These are phyloP conservation scores for Ibidorhyncha struthersii DNA, from an alignment of 2,113 vertebrate species.

Conservation along the genomic window DNA sequence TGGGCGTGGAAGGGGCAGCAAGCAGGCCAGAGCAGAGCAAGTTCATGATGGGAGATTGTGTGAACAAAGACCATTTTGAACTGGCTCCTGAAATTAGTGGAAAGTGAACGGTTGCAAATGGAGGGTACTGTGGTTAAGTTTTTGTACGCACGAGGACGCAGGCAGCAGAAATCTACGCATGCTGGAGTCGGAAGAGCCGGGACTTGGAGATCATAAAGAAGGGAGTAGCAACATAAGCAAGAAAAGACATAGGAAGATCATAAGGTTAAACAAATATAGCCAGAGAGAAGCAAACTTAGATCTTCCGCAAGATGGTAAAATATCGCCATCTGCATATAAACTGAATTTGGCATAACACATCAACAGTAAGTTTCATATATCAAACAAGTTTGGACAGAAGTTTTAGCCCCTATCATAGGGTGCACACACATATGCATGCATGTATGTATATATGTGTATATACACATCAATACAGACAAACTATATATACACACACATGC, in stretches of 20 bases:
- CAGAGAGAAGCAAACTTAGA: neutral
- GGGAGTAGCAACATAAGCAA: neutral
- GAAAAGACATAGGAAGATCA: neutral
- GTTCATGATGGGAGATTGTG: neutral
- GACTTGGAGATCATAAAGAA: neutral
- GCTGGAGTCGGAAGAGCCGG: neutral
- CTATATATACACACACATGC: neutral
- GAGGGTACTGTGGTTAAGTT: neutral
- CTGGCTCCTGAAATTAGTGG: neutral
- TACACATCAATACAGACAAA: neutral
- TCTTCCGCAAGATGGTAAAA: neutral
- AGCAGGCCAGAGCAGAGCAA: neutral
- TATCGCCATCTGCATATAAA: neutral
- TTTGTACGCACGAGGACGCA: neutral
- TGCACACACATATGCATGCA: neutral
- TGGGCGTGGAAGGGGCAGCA: neutral
- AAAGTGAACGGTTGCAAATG: neutral
- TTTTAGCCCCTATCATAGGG: neutral
- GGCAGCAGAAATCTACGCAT: slow-evolving; percentile 25
- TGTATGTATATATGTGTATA: fast-evolving
- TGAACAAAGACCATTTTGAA: neutral
- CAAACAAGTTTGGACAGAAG: neutral
- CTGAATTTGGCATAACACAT: neutral
- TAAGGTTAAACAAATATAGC: neutral
- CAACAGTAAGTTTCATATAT: neutral